Percentiles rank a stretch among this genome's conserved stretches.
Conservation (phyloP, 2,888 invertebrate genomes). For the Mythimna lalbum region DNA sequence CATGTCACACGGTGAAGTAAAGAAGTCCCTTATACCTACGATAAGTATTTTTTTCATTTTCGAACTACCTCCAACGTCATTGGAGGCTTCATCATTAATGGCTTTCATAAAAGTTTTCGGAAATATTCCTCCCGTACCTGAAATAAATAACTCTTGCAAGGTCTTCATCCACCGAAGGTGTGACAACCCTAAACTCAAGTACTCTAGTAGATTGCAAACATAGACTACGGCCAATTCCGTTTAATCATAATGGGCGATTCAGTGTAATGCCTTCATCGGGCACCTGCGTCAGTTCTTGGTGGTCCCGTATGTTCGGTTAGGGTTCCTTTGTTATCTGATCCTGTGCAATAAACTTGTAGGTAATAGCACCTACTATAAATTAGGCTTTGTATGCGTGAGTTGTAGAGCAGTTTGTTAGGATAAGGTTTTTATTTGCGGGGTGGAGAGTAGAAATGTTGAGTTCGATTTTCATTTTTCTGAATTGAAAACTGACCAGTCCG, state of each 20-base stretch:
- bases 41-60: too few species aligned
- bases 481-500: background rate
- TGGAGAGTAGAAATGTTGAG: background rate
- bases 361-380: conserved; percentile 52
- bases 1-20: too few species aligned
- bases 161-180: conserved; percentile 9
- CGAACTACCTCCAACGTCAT: too few species aligned
- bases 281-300: conserved; percentile 80
- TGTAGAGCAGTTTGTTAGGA: conserved; percentile 19
- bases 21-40: background rate
- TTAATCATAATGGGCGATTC: conserved; percentile 87
- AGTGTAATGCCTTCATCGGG: conserved; percentile 88
- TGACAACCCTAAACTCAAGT: conserved; percentile 61
- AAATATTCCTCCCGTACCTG: too few species aligned
- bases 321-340: conserved; percentile 65
- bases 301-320: conserved; percentile 63
- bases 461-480: background rate
- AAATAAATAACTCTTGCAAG: conserved; percentile 9
- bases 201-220: conserved; percentile 85
- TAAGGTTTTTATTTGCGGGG: conserved; percentile 22
- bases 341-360: conserved; percentile 57
- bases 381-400: conserved; percentile 38
- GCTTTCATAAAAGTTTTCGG: too few species aligned
- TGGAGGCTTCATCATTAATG: too few species aligned
- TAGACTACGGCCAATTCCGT: conserved; percentile 79